Evolutionary conservation across 2,888 invertebrate species (phyloP).

Genomic region (Mayetiola destructor): DNA sequence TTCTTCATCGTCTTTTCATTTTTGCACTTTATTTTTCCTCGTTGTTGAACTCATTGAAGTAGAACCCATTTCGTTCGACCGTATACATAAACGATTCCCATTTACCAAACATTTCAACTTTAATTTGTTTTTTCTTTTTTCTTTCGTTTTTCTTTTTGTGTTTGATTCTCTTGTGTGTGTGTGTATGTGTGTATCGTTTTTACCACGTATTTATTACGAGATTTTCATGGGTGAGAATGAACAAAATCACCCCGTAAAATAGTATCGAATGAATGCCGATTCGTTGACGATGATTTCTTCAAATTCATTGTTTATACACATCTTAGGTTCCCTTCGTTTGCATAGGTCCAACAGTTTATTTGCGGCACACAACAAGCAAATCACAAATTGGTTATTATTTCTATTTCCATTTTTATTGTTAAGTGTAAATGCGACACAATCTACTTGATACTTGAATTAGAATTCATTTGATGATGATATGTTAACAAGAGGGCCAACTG

Average conservation of each 20-base stretch:
- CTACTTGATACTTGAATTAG: background rate
- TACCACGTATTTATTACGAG: too few species aligned
- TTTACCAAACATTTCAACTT: background rate
- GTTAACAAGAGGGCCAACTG: too few species aligned
- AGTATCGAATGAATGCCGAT: too few species aligned
- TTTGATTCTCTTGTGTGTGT: background rate
- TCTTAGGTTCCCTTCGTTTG: background rate
- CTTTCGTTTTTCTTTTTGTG: background rate
- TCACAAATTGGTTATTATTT: slow-evolving; percentile 11
- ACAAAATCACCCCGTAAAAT: too few species aligned
- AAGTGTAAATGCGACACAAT: background rate
- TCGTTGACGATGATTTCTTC: too few species aligned
- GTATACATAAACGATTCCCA: background rate
- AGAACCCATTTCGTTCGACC: background rate
- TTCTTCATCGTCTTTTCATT: background rate
- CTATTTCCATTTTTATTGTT: slow-evolving; percentile 9
- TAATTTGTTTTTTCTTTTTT: background rate
- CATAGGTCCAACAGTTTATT: background rate
- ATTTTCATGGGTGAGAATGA: too few species aligned
- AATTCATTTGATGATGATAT: background rate
- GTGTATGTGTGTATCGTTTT: background rate
- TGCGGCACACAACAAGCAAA: background rate
- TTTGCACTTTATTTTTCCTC: background rate
- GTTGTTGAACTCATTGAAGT: background rate
- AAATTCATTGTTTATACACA: too few species aligned